Percentiles rank a stretch among this genome's conserved stretches.
phyloP scores from a whole-genome alignment of 2,797 vertebrate species.

The Trematomus bernacchii region DNA sequence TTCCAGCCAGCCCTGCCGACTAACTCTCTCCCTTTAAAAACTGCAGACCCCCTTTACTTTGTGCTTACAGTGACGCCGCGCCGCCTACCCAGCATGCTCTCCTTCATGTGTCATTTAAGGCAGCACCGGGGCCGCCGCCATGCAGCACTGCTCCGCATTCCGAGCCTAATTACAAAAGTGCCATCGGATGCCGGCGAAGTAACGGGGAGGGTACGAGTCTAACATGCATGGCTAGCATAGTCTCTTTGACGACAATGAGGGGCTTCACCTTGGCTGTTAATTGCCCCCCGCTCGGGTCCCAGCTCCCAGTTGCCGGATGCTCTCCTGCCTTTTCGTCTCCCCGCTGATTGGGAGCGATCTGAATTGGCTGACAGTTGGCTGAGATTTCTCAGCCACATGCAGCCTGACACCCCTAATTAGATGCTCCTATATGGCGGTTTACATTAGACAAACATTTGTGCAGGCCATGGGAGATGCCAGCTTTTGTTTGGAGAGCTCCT shows the following conservation, averaged over 20 bases:
- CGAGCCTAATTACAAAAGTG: constrained; percentile 79
- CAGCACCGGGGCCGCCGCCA: constrained; percentile 49
- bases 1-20: constrained; percentile 46
- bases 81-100: constrained; percentile 55
- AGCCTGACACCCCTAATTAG: constrained; percentile 85
- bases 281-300: constrained; percentile 76
- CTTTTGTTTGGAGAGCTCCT: constrained; percentile 82
- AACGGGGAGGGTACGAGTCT: constrained; percentile 66
- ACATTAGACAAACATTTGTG: constrained; percentile 86
- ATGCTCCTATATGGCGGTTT: constrained; percentile 83
- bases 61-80: constrained; percentile 21
- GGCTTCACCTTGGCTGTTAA: constrained; percentile 83
- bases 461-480: constrained; percentile 83
- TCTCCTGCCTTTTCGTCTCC: constrained; percentile 67
- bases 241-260: constrained; percentile 75
- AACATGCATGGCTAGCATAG: constrained; percentile 78
- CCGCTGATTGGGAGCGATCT: constrained; percentile 78
- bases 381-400: constrained; percentile 85
- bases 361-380: constrained; percentile 84
- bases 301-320: constrained; percentile 68
- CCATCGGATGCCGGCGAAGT: constrained; percentile 68
- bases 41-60: constrained; percentile 25
- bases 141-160: constrained; percentile 66
- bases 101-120: constrained; percentile 73
- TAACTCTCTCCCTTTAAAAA: constrained; percentile 43